These are phyloP conservation scores for Indicator indicator DNA, from an alignment of 2,113 vertebrate genomes.

Conservation along the genomic window DNA sequence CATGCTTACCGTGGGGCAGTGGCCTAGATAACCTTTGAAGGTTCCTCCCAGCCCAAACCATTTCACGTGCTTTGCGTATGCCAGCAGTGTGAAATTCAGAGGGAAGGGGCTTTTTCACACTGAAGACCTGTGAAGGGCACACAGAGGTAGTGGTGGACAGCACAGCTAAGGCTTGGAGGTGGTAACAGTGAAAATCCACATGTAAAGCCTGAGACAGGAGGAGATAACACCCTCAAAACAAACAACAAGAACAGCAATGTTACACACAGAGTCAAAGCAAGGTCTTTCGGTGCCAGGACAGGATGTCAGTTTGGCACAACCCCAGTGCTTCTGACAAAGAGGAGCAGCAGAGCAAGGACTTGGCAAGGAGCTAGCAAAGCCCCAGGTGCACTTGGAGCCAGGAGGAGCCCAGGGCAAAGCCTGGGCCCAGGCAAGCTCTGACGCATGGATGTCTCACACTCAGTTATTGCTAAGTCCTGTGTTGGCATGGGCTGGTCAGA, in stretches of 20 bases:
- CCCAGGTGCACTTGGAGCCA: neutral
- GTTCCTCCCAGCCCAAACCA: neutral
- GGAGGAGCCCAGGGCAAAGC: neutral
- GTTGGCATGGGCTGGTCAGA: neutral
- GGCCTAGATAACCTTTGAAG: too few species aligned
- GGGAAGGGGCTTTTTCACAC: neutral
- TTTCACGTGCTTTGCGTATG: neutral
- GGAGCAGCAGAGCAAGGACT: neutral
- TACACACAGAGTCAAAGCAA: fast-evolving
- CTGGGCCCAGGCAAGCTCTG: neutral
- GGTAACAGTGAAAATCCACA: neutral
- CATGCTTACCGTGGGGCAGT: too few species aligned
- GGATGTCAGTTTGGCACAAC: neutral
- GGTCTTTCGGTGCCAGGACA: neutral
- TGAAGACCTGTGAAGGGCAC: neutral
- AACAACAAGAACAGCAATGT: neutral
- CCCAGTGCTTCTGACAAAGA: neutral
- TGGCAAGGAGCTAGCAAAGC: neutral
- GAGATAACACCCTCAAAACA: neutral
- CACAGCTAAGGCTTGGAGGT: neutral
- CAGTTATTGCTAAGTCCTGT: neutral
- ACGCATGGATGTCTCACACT: fast-evolving
- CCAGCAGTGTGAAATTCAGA: neutral
- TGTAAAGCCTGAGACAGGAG: neutral
- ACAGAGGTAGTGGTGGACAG: neutral